Base-by-base conservation (phyloP, 2,797 vertebrate genomes). In the Pampus argenteus region DNA sequence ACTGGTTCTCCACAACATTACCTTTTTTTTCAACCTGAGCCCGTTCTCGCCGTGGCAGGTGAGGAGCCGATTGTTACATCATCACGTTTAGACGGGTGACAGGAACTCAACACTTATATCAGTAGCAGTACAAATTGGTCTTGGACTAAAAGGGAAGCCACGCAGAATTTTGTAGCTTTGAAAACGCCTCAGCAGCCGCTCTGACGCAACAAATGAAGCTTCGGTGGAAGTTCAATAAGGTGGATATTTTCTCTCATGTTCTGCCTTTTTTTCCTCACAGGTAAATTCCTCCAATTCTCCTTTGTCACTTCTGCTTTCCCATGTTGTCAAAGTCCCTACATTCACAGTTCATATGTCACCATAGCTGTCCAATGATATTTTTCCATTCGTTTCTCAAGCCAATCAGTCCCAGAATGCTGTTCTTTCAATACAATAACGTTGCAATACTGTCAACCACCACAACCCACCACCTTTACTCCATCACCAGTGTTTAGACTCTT, bases 61-160 rank as follows among this genome's bases (percentile, higher is more conserved):
- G 54, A 61, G 38, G 45, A 45, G 54, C 13, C 54, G 45, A n/a
- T 29, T 63, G 26, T 66, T 20, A 25, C 48, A 64, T 42, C 25
- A 44, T 38, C 28, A 52, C 22, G 22, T 59, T 60, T 28, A 63
- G n/a, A 60, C 63, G 45, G 18, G 29, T 51, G 64, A 60, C 36
- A 48, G 29, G 11, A 61, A 9, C 7, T 42, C 31, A 48, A 70
- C 49, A 44, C 68, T 59, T 23, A 75, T 71, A 68, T 45, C 22
- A 62, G 66, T 1, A 13, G 18, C 36, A 28, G 9, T 29, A n/a
- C 18, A 55, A 48, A 51, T 14, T 15, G 29, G 26, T 20, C n/a
- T n/a, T 25, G n/a, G 6, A 71, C 61, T 68, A 20, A 26, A 66
- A 68, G 8, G 26, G 22, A 9, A 65, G 50, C 20, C 17, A 20